Base-by-base conservation (phyloP, 2,113 vertebrate genomes). In the rat (Rattus norvegicus) region DNA sequence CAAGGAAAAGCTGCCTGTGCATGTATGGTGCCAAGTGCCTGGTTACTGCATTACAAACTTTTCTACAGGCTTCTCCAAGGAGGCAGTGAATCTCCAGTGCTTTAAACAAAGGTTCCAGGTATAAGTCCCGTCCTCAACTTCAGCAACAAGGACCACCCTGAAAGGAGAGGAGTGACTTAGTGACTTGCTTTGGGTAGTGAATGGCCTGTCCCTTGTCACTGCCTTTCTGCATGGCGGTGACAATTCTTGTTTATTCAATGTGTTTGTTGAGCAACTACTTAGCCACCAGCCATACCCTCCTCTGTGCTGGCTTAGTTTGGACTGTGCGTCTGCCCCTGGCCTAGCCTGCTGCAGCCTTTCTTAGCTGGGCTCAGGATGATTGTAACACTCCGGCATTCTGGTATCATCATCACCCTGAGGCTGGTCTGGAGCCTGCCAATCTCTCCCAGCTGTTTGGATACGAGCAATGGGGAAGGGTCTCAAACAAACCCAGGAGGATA, bases 381-480 rank as follows among this genome's bases (percentile, higher is more conserved):
- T 89, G 72, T 96, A 88, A 33, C 92, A 90, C 92, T 80, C 93
- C 0, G 8, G 86, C 81, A 67, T 97, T 95, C 98, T 98, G 95
- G 98, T 97, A 97, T 89, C 97, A 97, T 89, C 97, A 5, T 97
- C 65, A 26, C 63, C 3, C 69, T 4, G 47, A 91, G 95, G 39
- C 89, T 73, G 93, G 94, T 80, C 95, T 96, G 69, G 95, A 94
- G 85, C 93, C 92, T 97, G 97, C 95, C 14, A 97, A 83, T 11
- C 97, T 97, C 96, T 98, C 97, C 83, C 76, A 67, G 59, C 93
- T 98, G 97, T 99, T 98, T 98, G 97, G 97, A 96, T 96, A 98
- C 98, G 94, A 95, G 69, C 77, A n/a, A 96, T 81, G 93, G 93
- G 43, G 96, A 90, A 97, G 97, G 97, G 91, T 97, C 96, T 95